phyloP scores from a whole-genome alignment of 1,140 invertebrate species.

The Rhagoletis pomonella region DNA sequence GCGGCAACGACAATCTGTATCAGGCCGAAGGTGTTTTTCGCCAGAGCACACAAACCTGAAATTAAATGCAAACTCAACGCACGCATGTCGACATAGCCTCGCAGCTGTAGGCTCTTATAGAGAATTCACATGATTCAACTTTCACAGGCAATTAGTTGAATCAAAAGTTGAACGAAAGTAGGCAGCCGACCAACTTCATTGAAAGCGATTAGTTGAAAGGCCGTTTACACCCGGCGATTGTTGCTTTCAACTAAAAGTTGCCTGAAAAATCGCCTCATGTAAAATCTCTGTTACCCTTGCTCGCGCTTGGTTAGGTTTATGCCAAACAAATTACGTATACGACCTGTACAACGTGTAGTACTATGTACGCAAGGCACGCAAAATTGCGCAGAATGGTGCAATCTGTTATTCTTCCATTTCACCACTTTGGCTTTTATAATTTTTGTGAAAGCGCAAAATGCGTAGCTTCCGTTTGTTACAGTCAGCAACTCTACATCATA shows the following conservation, averaged over 20 bases:
- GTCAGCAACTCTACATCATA: not conserved
- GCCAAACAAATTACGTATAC: not conserved
- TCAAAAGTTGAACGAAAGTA: too few species aligned
- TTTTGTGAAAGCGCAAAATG: not conserved
- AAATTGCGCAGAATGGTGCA: not conserved
- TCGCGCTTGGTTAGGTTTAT: not conserved
- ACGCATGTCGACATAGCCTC: not conserved
- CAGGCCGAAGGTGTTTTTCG: not conserved
- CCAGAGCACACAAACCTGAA: not conserved
- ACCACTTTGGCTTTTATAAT: not conserved
- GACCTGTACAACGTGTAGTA: not conserved
- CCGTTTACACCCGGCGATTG: too few species aligned
- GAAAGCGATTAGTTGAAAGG: too few species aligned
- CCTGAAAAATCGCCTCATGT: too few species aligned
- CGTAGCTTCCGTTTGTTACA: not conserved
- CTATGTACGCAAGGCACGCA: not conserved
- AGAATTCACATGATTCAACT: too few species aligned
- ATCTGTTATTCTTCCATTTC: not conserved
- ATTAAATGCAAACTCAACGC: slow-evolving; percentile 30
- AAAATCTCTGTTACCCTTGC: not conserved
- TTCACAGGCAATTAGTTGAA: too few species aligned
- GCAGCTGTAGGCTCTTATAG: too few species aligned
- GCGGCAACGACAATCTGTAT: slow-evolving; percentile 8
- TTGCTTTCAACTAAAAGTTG: too few species aligned
- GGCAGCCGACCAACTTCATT: too few species aligned